phyloP scores from a whole-genome alignment of 2,888 invertebrate species.

The Acanthoscelides obtectus region DNA sequence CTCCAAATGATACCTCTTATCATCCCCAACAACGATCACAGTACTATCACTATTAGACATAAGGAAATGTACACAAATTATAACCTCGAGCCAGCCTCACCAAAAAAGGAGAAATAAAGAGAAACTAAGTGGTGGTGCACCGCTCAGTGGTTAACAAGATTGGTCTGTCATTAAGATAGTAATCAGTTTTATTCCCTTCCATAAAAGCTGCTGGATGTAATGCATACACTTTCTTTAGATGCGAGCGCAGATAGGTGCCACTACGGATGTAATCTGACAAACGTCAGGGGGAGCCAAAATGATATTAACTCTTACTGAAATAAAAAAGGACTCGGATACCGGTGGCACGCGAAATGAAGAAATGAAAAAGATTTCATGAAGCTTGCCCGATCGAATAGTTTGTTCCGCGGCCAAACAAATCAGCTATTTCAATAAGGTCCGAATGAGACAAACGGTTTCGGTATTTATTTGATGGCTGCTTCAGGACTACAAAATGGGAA shows the following conservation, averaged over 20 bases:
- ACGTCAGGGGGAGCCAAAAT: constrained; percentile 24
- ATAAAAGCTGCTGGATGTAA: constrained; percentile 44
- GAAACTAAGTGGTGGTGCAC: constrained; percentile 25
- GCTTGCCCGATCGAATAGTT: no score
- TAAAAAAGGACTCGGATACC: constrained; percentile 24
- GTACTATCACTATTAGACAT: no score
- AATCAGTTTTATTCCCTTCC: constrained; percentile 48
- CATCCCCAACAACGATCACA: no score
- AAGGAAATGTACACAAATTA: no score
- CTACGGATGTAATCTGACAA: constrained; percentile 21
- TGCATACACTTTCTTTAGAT: constrained; percentile 45
- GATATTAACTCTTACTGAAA: constrained; percentile 32
- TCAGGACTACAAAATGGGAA: no score
- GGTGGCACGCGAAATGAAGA: constrained; percentile 23
- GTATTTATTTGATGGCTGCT: no score
- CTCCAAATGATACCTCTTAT: no score
- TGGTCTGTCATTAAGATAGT: constrained; percentile 49
- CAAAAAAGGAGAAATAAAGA: not conserved
- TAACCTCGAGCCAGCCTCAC: not conserved
- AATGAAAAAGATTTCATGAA: no score
- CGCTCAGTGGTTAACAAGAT: constrained; percentile 48
- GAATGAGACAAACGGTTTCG: no score
- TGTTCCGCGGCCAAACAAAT: no score
- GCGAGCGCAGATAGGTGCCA: constrained; percentile 29
- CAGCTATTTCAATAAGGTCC: no score